Base-by-base conservation (phyloP, 1,140 invertebrate genomes). In the Neomicropteryx cornuta region DNA sequence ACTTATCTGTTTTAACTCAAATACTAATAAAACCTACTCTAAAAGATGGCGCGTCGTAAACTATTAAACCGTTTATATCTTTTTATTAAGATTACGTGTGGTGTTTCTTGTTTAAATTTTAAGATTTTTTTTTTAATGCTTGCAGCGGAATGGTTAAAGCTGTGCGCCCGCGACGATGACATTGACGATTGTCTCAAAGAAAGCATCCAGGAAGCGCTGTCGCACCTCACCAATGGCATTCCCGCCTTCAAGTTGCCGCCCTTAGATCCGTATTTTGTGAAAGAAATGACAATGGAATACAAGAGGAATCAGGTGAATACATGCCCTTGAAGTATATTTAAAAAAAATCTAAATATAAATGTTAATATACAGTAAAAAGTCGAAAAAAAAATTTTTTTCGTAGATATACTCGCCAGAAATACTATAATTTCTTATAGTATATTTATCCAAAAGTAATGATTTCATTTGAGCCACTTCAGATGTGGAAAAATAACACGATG, bases 241-340 rank as follows among this genome's bases (percentile, higher is more conserved):
- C 58, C 64, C 3, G 66, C 72, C 13, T 27, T 74, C 0, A 58
- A 53, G 2, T 38, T 75, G 1, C 68, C 68, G 2, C 2, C 51
- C 0, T 42, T 75, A 6, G 72, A 75, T 45, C 73, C 74, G 0
- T 69, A 59, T 30, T 39, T 55, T 4, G 54, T 63, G 13, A 66
- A 72, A 1, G 45, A 60, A 3, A 23, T 66, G 6, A 51, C 53
- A n/a, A 45, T 55, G 2, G 52, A 65, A 35, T 74, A 68, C 40
- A 55, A 65, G 14, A 57, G 52, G 29, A 70, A 70, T 36, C 63
- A 70, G 36, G 52, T 74, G 23, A 39, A 42, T 47, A 19, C 14
- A 27, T 27, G 13, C 8, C 8, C 23, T 27, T 27, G 13, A 8
- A 13, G 8, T 13, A 8, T 27, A 8, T 8, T 27, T 13, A 27